These are phyloP conservation scores for Parthenolecanium corni DNA, from an alignment of 2,888 invertebrate genomes.

Conservation along the genomic window DNA sequence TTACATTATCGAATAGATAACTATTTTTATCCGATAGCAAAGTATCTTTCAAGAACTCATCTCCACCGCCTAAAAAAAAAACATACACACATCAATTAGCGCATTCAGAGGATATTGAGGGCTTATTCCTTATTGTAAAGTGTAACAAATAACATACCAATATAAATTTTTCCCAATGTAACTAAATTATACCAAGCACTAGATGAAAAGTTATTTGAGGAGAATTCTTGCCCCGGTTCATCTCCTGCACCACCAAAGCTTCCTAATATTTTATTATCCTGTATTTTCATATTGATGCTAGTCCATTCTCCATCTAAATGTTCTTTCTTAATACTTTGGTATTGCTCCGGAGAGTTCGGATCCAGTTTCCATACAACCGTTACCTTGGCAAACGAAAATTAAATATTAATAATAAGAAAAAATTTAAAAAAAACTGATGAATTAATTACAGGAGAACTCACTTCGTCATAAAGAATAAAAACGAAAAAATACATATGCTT, in stretches of 20 bases:
- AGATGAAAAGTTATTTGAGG: constrained; percentile 35
- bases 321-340: constrained; percentile 47
- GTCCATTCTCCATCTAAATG: constrained; percentile 54
- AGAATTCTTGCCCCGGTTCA: constrained; percentile 30
- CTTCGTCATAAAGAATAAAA: constrained; percentile 34
- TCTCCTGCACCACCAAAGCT: constrained; percentile 32
- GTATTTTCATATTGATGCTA: constrained; percentile 48
- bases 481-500: constrained; percentile 35
- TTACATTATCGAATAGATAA: constrained; percentile 28
- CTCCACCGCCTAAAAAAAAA: constrained; percentile 21
- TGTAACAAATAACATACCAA: constrained; percentile 26
- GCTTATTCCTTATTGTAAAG: background rate
- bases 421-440: background rate
- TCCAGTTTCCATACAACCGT: constrained; percentile 56
- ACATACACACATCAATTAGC: background rate
- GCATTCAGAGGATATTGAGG: background rate
- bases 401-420: background rate
- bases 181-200: constrained; percentile 35
- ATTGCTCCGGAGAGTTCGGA: constrained; percentile 40
- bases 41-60: constrained; percentile 19
- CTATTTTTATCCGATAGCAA: constrained; percentile 18
- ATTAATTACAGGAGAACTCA: constrained; percentile 16
- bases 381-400: constrained; percentile 41
- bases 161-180: constrained; percentile 31
- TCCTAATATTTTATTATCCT: constrained; percentile 36